These are phyloP conservation scores for Anolis sagrei DNA, from an alignment of 2,113 vertebrate genomes.

Conservation along the genomic window DNA sequence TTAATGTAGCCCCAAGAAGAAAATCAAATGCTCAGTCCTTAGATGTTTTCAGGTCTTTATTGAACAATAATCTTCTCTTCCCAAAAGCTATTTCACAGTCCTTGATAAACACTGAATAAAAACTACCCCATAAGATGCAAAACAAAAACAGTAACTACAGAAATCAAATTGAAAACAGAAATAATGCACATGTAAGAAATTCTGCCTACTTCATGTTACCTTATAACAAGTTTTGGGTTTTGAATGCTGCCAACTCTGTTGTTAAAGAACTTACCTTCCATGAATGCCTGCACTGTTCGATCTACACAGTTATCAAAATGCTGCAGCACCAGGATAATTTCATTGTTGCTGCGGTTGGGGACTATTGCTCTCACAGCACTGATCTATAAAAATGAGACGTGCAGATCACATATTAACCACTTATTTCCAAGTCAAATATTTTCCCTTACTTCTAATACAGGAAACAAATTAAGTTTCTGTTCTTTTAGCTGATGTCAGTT, in stretches of 20 bases:
- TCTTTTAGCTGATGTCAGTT: constrained; percentile 1
- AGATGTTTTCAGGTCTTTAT: neutral
- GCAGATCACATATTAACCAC: neutral
- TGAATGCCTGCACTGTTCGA: constrained; percentile 92
- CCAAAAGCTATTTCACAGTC: neutral
- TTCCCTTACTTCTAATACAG: neutral
- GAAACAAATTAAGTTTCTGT: constrained; percentile 30
- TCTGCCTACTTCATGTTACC: neutral
- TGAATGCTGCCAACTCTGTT: rapidly evolving
- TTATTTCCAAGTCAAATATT: constrained; percentile 2
- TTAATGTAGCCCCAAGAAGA: neutral
- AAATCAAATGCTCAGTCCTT: neutral
- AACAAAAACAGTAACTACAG: neutral
- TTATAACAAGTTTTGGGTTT: neutral
- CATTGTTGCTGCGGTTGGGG: constrained; percentile 97
- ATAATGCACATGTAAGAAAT: neutral
- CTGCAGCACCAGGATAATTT: constrained; percentile 94
- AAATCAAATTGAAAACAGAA: neutral
- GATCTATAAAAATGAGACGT: constrained; percentile 78
- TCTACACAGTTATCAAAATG: constrained; percentile 96
- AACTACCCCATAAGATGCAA: neutral
- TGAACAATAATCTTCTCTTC: neutral
- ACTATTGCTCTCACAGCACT: constrained; percentile 91
- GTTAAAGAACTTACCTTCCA: constrained; percentile 85
- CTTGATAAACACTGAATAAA: neutral